Percentiles rank a stretch among this genome's conserved stretches.
Conservation (phyloP, 2,888 invertebrate genomes). For the Entomobrya multifasciata region DNA sequence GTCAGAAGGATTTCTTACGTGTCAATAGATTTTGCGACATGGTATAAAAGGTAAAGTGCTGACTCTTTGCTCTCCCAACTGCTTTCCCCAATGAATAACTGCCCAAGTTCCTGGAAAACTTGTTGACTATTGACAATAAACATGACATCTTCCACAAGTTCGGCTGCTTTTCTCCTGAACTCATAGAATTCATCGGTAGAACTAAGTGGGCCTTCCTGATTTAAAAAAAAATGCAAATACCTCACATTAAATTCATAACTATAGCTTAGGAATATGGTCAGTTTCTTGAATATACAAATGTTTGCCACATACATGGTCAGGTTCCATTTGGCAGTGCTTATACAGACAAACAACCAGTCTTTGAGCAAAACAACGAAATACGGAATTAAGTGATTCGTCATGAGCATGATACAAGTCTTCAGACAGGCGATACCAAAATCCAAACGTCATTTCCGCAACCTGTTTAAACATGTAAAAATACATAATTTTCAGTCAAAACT, state of each 20-base stretch:
- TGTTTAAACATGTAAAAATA: too few species aligned
- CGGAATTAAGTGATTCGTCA: constrained; percentile 88
- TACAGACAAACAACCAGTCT: constrained; percentile 94
- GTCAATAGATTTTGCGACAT: constrained; percentile 75
- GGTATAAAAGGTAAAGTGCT: constrained; percentile 76
- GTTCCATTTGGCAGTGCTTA: constrained; percentile 97
- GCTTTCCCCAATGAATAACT: constrained; percentile 65
- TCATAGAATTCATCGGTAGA: constrained; percentile 92
- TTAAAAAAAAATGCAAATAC: constrained; percentile 62
- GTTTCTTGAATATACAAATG: too few species aligned
- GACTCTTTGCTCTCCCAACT: constrained; percentile 79
- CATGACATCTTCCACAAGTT: constrained; percentile 97
- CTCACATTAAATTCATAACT: background rate
- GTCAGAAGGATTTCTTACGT: constrained; percentile 71
- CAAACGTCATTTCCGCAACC: constrained; percentile 92
- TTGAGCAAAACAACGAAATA: constrained; percentile 95
- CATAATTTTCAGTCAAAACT: constrained; percentile 30
- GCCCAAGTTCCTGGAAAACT: constrained; percentile 75
- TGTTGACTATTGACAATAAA: constrained; percentile 90
- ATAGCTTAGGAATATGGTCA: background rate
- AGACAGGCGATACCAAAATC: constrained; percentile 95
- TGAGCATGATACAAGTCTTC: constrained; percentile 96
- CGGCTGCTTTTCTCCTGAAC: constrained; percentile 92
- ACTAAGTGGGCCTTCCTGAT: constrained; percentile 89
- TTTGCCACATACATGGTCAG: constrained; percentile 88